Evolutionary conservation across 2,113 vertebrate species (phyloP), one percentile per base, ranked within the genome.

Genomic region (Plecotus auritus): DNA sequence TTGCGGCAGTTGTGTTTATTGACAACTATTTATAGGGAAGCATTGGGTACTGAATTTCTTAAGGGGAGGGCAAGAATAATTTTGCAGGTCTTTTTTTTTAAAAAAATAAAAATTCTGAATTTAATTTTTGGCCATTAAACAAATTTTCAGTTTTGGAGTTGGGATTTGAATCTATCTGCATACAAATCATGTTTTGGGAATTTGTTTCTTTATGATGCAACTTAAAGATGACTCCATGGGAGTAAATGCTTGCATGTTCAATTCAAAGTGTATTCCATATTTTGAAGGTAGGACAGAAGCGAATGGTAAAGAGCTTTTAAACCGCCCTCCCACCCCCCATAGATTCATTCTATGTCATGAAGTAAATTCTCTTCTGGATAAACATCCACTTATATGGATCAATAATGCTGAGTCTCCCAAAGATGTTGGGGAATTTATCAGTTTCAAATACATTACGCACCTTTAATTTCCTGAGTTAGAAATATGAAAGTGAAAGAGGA

Each of bases 1-100:
- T 98, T 98, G 98, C 98, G 98, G 98, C 98, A 98, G 98, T 98
- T 98, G 98, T 98, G 98, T 98, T 98, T 98, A 98, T 98, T 98
- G 98, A 98, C 98, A 98, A 98, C 98, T 98, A 98, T 98, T 98
- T 98, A 98, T 98, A 98, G 98, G 97, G 97, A 98, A 98, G 97
- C 95, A 85, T 97, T 98, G 98, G 98, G 98, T 97, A 97, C 90
- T 85, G 96, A 97, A 97, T 97, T 98, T 98, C 94, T 96, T 97
- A 97, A 97, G 96, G 93, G 76, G 93, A 95, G 89, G 51, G 85
- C 95, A 91, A 96, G 23, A 67, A 95, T 91, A 88, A 97, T 97
- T 97, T 95, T 96, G 77, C 49, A 94, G 76, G 30, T 95, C 89
- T 90, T 91, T 83, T 85, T 47, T 8, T 74, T 22, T 10, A 9